Conservation (phyloP, 2,113 vertebrate species). For the Plestiodon gilberti region DNA sequence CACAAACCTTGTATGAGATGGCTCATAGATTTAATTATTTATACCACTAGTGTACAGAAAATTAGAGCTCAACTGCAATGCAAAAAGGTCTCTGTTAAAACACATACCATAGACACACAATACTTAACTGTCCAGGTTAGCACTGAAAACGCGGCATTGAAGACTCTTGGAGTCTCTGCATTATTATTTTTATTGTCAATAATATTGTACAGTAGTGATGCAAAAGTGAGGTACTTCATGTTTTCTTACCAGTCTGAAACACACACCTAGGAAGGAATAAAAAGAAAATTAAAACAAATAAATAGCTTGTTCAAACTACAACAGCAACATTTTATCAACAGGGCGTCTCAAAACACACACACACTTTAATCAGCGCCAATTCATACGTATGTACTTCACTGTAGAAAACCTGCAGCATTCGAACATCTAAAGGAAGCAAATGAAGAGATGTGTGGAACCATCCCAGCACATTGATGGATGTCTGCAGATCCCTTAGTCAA, state of each 20-base stretch:
- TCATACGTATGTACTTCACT: too few species aligned
- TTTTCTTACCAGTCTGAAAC: constrained; percentile 94
- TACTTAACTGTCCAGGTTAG: neutral
- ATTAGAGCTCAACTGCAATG: constrained; percentile 4
- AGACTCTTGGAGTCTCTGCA: neutral
- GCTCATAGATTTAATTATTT: neutral
- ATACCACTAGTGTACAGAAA: constrained; percentile 13
- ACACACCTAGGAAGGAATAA: constrained; percentile 82
- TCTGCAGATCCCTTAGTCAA: too few species aligned
- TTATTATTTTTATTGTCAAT: constrained; percentile 59
- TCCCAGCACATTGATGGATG: too few species aligned
- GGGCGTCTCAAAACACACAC: too few species aligned
- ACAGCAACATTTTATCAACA: neutral
- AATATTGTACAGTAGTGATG: constrained; percentile 36
- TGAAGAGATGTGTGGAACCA: too few species aligned
- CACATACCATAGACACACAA: neutral
- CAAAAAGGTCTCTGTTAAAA: neutral
- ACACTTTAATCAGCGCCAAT: too few species aligned
- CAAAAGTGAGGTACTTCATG: neutral
- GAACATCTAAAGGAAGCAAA: too few species aligned
- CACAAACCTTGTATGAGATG: neutral
- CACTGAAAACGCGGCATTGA: neutral
- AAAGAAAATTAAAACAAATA: constrained; percentile 33
- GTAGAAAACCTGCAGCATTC: too few species aligned
- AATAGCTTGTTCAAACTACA: neutral